Evolutionary conservation across 2,888 invertebrate genomes (phyloP).

Genomic region (Dimorphilus gyrociliatus): DNA sequence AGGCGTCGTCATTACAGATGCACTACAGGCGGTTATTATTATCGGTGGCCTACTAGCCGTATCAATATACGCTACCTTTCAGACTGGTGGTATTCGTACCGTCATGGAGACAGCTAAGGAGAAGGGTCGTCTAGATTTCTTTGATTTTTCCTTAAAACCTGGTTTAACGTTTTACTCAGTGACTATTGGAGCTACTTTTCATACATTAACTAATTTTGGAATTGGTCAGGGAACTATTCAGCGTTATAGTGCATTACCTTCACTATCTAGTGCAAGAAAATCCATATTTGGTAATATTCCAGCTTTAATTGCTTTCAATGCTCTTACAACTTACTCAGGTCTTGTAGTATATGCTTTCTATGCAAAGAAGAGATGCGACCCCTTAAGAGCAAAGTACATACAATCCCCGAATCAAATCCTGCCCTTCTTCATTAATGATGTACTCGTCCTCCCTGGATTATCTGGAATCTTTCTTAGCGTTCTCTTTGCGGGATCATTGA

Average conservation of each 20-base stretch:
- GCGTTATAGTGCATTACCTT: constrained; percentile 13
- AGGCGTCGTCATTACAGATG: constrained; percentile 37
- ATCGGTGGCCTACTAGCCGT: constrained; percentile 27
- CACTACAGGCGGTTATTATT: constrained; percentile 33
- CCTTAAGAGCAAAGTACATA: constrained; percentile 9
- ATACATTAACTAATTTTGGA: constrained; percentile 12
- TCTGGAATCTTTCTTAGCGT: constrained; percentile 14
- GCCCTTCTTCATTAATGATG: constrained; percentile 12
- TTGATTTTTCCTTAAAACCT: constrained; percentile 1
- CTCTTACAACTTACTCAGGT: constrained; percentile 48
- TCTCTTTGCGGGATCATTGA: constrained; percentile 13
- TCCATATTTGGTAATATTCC: constrained; percentile 13
- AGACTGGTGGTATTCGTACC: constrained; percentile 1
- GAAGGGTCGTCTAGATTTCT: constrained; percentile 1
- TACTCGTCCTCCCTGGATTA: constrained; percentile 12
- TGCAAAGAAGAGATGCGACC: constrained; percentile 14
- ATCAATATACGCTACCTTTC: neutral
- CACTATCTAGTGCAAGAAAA: constrained; percentile 11
- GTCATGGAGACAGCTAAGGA: neutral
- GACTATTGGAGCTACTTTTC: constrained; percentile 11
- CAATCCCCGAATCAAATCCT: constrained; percentile 14
- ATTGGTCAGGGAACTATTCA: constrained; percentile 14
- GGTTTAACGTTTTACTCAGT: constrained; percentile 14
- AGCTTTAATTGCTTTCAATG: constrained; percentile 11
- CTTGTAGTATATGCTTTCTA: constrained; percentile 64